Percentiles rank a stretch among this genome's conserved stretches.
Conservation (phyloP, 2,888 invertebrate genomes). For the Leptarthrus brevirostris region DNA sequence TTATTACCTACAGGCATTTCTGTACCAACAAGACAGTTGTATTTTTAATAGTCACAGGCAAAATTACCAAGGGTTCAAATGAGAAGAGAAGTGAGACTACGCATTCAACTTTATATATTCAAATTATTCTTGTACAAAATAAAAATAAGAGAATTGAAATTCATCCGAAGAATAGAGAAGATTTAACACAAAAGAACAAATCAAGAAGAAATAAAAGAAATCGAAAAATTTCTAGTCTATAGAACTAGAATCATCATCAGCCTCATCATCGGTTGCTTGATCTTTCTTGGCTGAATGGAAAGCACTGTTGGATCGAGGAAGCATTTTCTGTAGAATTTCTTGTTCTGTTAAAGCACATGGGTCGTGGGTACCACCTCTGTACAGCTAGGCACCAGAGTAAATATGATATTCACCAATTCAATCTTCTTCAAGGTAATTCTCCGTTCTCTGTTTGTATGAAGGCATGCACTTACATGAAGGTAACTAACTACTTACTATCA, state of each 20-base stretch:
- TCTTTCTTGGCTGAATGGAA: conserved; percentile 33
- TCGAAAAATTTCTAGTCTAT: conserved; percentile 32
- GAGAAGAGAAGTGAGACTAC: background rate
- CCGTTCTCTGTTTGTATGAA: conserved; percentile 6
- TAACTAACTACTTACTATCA: conserved; percentile 42
- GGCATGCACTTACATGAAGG: conserved; percentile 27
- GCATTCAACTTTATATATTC: conserved; percentile 33
- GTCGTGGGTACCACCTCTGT: conserved; percentile 47
- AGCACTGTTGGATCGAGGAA: conserved; percentile 33
- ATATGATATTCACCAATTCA: conserved; percentile 48
- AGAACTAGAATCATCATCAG: conserved; percentile 45
- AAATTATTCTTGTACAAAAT: conserved; percentile 23
- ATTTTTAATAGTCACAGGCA: too few species aligned
- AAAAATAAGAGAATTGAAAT: conserved; percentile 24
- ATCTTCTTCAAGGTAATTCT: conserved; percentile 46
- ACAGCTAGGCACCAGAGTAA: conserved; percentile 7
- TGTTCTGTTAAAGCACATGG: conserved; percentile 36
- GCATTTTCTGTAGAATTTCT: conserved; percentile 43
- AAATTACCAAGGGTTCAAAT: background rate
- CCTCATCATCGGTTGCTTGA: conserved; percentile 30
- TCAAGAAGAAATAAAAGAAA: conserved; percentile 35
- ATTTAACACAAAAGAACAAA: conserved; percentile 36
- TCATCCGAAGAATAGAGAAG: conserved; percentile 12
- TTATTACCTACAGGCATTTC: too few species aligned
- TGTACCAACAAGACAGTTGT: too few species aligned